Conservation (phyloP, 2,888 invertebrate genomes). For the Chymomyza caudatula region DNA sequence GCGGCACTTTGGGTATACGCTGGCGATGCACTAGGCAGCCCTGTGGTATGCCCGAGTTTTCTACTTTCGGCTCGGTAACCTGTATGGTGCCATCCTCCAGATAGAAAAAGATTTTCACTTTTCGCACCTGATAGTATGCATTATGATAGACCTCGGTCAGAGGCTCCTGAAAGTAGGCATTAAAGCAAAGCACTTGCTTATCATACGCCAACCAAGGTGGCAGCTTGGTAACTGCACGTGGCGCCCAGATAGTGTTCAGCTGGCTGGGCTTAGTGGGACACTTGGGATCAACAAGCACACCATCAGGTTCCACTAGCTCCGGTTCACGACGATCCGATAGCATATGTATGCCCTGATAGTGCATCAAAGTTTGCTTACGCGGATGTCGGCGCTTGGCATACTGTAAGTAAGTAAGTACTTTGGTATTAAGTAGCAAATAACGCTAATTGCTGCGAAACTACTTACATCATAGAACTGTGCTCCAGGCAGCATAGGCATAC, state of each 20-base stretch:
- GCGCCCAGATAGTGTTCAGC: constrained; percentile 86
- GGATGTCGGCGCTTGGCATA: constrained; percentile 79
- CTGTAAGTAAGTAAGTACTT: too few relatives aligned
- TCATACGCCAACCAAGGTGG: constrained; percentile 94
- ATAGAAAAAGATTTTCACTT: constrained; percentile 90
- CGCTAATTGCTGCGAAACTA: constrained; percentile 24
- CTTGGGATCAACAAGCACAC: constrained; percentile 77
- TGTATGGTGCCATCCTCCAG: constrained; percentile 95
- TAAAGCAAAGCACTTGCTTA: constrained; percentile 84
- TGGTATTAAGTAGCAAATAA: too few relatives aligned
- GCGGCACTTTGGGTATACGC: constrained; percentile 86
- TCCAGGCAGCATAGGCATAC: constrained; percentile 87
- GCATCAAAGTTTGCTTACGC: constrained; percentile 80
- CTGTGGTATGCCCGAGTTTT: constrained; percentile 92
- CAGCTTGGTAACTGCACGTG: constrained; percentile 85
- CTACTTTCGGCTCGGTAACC: constrained; percentile 88
- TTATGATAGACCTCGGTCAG: constrained; percentile 83
- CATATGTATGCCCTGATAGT: constrained; percentile 81
- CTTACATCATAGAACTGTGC: constrained; percentile 84
- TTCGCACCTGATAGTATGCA: constrained; percentile 85
- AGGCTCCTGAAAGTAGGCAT: constrained; percentile 79
- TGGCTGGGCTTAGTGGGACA: constrained; percentile 78
- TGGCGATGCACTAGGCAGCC: constrained; percentile 90
- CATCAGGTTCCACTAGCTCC: constrained; percentile 80
- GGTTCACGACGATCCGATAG: constrained; percentile 82